Percentiles rank a stretch among this genome's conserved stretches.
Conservation (phyloP, 2,797 vertebrate species). For the Phrynocephalus forsythii region DNA sequence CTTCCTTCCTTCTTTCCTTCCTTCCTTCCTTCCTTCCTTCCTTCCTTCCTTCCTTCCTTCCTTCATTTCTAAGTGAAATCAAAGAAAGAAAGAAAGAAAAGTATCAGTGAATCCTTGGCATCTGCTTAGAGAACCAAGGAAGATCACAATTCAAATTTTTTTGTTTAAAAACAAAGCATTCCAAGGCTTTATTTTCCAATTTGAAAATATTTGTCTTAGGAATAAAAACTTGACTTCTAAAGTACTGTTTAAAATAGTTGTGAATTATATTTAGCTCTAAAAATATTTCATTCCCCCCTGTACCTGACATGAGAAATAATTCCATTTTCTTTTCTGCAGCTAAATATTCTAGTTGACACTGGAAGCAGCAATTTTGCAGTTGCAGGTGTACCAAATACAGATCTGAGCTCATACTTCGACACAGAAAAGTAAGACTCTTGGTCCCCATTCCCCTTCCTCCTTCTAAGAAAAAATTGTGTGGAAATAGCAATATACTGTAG, state of each 20-base stretch:
- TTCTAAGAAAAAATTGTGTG: background rate
- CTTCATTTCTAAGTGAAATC: background rate
- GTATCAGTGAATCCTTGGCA: background rate
- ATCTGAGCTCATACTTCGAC: constrained; percentile 88
- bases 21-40: background rate
- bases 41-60: constrained; percentile 4
- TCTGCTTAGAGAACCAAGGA: background rate
- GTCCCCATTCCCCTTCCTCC: background rate
- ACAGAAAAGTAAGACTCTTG: constrained; percentile 82
- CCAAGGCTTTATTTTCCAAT: background rate
- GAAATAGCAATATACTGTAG: background rate
- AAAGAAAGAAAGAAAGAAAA: background rate
- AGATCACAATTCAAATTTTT: background rate
- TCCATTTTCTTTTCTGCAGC: constrained; percentile 78
- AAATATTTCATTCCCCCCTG: background rate
- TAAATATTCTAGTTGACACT: constrained; percentile 97
- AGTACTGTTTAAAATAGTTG: background rate
- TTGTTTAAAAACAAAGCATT: background rate
- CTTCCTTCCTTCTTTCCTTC: too few species aligned
- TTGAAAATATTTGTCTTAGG: background rate
- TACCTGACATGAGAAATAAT: background rate
- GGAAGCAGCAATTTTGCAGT: constrained; percentile 99
- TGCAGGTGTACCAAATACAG: constrained; percentile 86
- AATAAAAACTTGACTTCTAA: background rate
- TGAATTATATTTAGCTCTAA: background rate